Evolutionary conservation across 2,797 vertebrate species (phyloP).

Genomic region (Pampus argenteus): DNA sequence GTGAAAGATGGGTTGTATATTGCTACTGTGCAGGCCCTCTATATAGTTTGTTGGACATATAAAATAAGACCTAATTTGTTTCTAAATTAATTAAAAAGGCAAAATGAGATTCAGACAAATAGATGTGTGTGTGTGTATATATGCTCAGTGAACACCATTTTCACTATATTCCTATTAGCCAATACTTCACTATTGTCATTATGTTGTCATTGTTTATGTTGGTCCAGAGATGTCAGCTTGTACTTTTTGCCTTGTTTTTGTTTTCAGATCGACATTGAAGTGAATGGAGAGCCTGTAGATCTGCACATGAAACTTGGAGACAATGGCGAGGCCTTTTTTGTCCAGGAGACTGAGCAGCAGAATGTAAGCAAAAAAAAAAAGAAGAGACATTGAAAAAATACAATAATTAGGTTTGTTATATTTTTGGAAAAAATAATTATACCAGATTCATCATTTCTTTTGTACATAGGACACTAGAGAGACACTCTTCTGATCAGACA

Average conservation of each 20-base stretch:
- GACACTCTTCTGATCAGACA: not conserved
- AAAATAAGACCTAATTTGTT: slow-evolving; percentile 9
- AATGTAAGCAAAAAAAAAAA: too few species aligned
- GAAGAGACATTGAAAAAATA: not conserved
- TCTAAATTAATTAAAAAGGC: not conserved
- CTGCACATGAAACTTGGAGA: slow-evolving; percentile 99
- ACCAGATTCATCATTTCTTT: not conserved
- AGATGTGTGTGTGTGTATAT: not conserved
- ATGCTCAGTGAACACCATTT: slow-evolving; percentile 5
- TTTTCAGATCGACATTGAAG: slow-evolving; percentile 96
- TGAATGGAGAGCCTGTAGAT: slow-evolving; percentile 95
- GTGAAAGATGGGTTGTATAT: slow-evolving; percentile 26
- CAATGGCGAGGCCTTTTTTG: slow-evolving; percentile 99
- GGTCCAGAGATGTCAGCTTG: slow-evolving; percentile 9
- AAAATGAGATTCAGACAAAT: not conserved
- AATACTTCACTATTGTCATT: not conserved
- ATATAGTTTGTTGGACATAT: slow-evolving; percentile 12
- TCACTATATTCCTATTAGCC: not conserved
- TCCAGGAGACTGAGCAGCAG: slow-evolving; percentile 93
- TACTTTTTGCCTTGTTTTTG: slow-evolving; percentile 22
- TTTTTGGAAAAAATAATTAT: too few species aligned
- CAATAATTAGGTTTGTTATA: too few species aligned
- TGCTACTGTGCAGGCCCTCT: not conserved
- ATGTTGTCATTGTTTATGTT: not conserved
- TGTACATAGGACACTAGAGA: slow-evolving; percentile 1